A percentile compares a stretch with the other conserved stretches of the same genome.
phyloP scores from a whole-genome alignment of 2,888 invertebrate species.

The Pristionchus maxplancki region DNA sequence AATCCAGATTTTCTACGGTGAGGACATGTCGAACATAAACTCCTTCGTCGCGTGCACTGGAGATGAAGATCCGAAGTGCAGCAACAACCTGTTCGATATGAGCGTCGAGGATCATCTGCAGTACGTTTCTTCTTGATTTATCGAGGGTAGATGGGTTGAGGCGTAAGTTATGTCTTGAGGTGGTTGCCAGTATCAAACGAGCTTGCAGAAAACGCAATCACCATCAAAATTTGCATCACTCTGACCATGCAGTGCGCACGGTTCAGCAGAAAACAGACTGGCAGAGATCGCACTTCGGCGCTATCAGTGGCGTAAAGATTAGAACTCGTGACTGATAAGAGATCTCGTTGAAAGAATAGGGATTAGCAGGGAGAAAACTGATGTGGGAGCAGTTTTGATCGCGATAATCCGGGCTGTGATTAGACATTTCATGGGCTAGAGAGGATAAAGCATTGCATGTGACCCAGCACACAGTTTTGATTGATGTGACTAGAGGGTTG shows the following conservation, averaged over 20 bases:
- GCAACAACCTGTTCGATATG: background rate
- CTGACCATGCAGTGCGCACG: background rate
- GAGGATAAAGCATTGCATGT: background rate
- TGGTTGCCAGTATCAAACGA: too few species aligned
- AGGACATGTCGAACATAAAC: constrained; percentile 22
- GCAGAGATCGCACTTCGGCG: background rate
- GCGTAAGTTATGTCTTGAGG: too few species aligned
- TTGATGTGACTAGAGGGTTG: background rate
- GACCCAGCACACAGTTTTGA: background rate
- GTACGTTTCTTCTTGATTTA: background rate
- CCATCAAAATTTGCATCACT: background rate
- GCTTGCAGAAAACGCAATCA: background rate
- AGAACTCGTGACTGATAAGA: background rate
- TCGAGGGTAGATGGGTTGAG: background rate
- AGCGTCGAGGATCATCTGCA: constrained; percentile 11
- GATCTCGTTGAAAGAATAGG: background rate
- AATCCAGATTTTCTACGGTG: constrained; percentile 1
- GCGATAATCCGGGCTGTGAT: background rate
- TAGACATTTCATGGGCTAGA: background rate
- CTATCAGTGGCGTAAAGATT: background rate
- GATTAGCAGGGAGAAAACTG: background rate
- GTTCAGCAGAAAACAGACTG: background rate
- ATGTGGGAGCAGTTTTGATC: background rate
- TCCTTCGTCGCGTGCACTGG: background rate
- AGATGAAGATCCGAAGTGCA: constrained; percentile 12